Conservation (phyloP, 2,113 vertebrate species). For the Hystrix cristata region DNA sequence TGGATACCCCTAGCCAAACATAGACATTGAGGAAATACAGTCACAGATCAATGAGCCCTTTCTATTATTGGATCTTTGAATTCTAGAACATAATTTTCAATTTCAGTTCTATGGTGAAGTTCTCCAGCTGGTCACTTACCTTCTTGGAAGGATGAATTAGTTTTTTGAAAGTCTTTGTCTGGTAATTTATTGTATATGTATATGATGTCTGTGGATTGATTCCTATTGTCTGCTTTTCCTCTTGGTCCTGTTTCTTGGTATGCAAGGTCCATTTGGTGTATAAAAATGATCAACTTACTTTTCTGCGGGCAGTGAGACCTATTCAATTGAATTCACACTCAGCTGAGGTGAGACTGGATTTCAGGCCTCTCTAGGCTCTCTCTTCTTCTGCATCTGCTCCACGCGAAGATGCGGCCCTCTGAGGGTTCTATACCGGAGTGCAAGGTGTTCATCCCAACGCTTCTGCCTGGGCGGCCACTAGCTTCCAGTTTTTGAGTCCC, state of each 20-base stretch:
- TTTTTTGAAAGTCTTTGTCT: not conserved
- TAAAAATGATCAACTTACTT: not conserved
- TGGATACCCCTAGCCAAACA: not conserved
- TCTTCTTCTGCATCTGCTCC: not conserved
- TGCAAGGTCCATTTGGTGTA: too few species aligned
- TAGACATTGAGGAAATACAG: not conserved
- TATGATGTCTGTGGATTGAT: not conserved
- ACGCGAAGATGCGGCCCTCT: accelerated
- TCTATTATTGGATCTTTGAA: not conserved
- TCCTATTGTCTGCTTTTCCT: not conserved
- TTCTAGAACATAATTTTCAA: not conserved
- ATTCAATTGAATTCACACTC: not conserved
- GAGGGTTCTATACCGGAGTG: not conserved
- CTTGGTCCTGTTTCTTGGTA: not conserved
- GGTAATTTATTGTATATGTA: not conserved
- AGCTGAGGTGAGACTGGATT: not conserved
- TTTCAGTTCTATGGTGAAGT: not conserved
- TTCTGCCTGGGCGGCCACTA: not conserved
- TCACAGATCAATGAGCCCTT: not conserved
- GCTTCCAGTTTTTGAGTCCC: not conserved
- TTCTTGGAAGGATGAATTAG: not conserved
- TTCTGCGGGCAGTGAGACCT: not conserved
- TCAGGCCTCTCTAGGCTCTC: not conserved
- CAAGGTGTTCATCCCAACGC: too few species aligned
- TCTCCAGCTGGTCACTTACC: not conserved